phyloP scores from a whole-genome alignment of 2,888 invertebrate species.

The Eupelmus urozonus region DNA sequence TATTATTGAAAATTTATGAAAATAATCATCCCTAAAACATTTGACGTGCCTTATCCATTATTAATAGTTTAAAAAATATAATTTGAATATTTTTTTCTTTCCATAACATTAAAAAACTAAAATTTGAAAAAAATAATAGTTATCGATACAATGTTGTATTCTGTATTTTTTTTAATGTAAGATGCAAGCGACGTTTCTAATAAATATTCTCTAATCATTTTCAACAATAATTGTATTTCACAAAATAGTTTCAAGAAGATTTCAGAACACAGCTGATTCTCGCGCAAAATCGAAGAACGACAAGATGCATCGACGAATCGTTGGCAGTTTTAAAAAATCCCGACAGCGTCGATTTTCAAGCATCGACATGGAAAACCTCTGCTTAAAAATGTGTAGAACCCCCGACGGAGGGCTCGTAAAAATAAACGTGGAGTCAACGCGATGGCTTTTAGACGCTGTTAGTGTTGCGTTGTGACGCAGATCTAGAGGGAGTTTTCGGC shows the following conservation, averaged over 20 bases:
- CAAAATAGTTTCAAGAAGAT: not conserved
- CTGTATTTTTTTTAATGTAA: too few relatives aligned
- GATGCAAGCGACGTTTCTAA: too few relatives aligned
- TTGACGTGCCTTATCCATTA: too few relatives aligned
- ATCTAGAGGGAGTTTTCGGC: slow-evolving; percentile 63
- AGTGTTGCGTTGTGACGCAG: slow-evolving; percentile 67
- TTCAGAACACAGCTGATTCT: not conserved
- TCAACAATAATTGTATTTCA: not conserved
- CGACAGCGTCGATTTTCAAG: not conserved
- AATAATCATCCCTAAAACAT: too few relatives aligned
- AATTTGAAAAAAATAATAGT: too few relatives aligned
- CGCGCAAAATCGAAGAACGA: slow-evolving; percentile 16
- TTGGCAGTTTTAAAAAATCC: slow-evolving; percentile 35
- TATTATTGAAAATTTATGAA: too few relatives aligned
- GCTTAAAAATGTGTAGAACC: not conserved
- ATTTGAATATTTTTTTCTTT: too few relatives aligned
- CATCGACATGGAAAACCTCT: not conserved
- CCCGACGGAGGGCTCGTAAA: not conserved
- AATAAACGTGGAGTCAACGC: not conserved
- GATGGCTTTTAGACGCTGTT: slow-evolving; percentile 68
- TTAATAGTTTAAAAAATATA: too few relatives aligned
- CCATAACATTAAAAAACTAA: too few relatives aligned
- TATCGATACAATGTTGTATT: too few relatives aligned
- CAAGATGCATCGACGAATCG: not conserved
- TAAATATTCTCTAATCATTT: too few relatives aligned